Percentiles rank a stretch among this genome's conserved stretches.
Evolutionary conservation across 2,797 vertebrate genomes (phyloP).

Genomic region (Halcyon chelicuti): DNA sequence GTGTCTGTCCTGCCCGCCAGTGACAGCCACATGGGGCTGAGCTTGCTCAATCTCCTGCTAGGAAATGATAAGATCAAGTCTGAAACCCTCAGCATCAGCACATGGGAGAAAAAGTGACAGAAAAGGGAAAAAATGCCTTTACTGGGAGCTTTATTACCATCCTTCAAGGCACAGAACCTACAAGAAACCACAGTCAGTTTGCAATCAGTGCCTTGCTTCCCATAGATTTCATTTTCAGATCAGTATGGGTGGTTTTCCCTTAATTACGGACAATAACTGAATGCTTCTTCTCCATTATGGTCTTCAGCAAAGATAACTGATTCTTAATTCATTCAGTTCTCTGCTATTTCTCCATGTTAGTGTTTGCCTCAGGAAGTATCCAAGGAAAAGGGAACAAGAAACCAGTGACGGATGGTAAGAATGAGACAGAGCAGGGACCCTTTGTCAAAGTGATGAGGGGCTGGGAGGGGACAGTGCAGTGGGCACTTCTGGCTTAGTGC

Average conservation of each 20-base stretch:
- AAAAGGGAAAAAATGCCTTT: neutral
- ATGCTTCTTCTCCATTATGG: neutral
- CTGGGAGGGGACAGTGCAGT: neutral
- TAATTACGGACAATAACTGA: neutral
- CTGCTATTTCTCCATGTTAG: rapidly evolving
- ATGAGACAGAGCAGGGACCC: neutral
- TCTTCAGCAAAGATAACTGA: neutral
- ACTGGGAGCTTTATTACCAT: neutral
- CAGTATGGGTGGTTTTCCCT: neutral
- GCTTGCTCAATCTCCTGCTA: neutral
- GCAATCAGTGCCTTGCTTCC: neutral
- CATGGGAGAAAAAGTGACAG: neutral
- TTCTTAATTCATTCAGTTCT: neutral
- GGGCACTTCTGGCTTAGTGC: rapidly evolving
- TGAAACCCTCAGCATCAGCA: neutral
- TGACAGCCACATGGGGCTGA: neutral
- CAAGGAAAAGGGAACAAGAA: neutral
- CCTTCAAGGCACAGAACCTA: neutral
- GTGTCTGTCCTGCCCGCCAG: neutral
- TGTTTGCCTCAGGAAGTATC: neutral
- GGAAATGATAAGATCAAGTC: neutral
- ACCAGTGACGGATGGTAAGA: rapidly evolving
- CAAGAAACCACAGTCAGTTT: neutral
- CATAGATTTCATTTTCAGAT: neutral
- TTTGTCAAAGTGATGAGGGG: rapidly evolving